Evolutionary conservation across 2,888 invertebrate genomes (phyloP).

Genomic region (Caenorhabditis becei): DNA sequence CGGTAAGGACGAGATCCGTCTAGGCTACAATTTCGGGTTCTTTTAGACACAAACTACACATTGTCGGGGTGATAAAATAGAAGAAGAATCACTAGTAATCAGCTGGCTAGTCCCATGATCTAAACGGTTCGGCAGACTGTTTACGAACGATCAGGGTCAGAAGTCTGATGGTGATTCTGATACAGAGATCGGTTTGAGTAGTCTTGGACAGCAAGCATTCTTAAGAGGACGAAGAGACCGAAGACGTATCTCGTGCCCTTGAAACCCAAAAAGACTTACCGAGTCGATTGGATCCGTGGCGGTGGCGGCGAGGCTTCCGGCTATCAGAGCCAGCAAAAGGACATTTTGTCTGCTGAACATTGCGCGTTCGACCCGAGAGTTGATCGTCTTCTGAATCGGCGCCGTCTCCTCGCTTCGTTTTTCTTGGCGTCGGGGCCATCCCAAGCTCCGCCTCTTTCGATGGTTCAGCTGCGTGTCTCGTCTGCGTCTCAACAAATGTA

Average conservation of each 20-base stretch:
- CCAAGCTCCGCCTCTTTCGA: conserved; percentile 49
- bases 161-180: background rate
- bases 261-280: conserved; percentile 22
- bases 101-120: conserved; percentile 27
- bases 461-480: conserved; percentile 56
- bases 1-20: conserved; percentile 7
- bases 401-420: conserved; percentile 16
- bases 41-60: conserved; percentile 40
- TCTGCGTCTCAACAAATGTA: conserved; percentile 52
- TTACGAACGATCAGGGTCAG: conserved; percentile 31
- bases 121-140: conserved; percentile 12
- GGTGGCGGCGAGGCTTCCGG: conserved; percentile 19
- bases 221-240: background rate
- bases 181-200: background rate
- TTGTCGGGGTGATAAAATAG: background rate
- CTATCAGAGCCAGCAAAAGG: conserved; percentile 7
- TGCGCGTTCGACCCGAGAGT: conserved; percentile 32
- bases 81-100: conserved; percentile 4
- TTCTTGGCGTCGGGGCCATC: conserved; percentile 30
- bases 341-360: conserved; percentile 27
- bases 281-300: conserved; percentile 54
- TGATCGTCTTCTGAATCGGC: conserved; percentile 59
- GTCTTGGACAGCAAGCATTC: background rate
- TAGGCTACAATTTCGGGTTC: conserved; percentile 34
- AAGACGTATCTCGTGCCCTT: no score